Conservation (phyloP, 2,113 vertebrate genomes). For the Catagonus wagneri region DNA sequence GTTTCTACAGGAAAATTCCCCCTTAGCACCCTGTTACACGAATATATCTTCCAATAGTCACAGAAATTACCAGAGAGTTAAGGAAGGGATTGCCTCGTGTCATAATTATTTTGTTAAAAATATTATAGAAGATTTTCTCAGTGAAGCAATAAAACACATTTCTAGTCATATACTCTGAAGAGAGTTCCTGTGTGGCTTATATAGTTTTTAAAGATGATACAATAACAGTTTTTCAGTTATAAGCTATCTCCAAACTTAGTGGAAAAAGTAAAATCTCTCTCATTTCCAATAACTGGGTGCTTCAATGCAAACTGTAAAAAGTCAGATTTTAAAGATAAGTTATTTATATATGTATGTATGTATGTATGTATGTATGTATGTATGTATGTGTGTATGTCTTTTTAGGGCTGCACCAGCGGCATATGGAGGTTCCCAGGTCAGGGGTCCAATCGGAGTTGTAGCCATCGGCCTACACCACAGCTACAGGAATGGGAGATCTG, state of each 20-base stretch:
- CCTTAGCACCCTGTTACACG: neutral
- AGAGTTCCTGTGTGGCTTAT: neutral
- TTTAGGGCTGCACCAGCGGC: no score
- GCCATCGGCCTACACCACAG: no score
- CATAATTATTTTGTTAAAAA: neutral
- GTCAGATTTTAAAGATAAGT: slow-evolving; percentile 20
- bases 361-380: no score
- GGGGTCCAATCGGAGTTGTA: no score
- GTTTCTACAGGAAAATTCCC: neutral
- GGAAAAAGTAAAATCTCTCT: neutral
- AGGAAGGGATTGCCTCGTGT: neutral
- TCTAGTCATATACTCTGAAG: neutral
- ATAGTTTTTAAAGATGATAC: neutral
- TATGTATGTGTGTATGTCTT: no score
- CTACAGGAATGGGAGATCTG: no score
- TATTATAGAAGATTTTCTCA: neutral
- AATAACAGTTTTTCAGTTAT: slow-evolving; percentile 1
- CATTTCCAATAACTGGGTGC: slow-evolving; percentile 20
- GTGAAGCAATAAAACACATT: neutral
- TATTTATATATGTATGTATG: no score
- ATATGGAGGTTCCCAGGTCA: no score
- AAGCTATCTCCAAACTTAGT: neutral
- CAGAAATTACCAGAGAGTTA: neutral
- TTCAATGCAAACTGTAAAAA: neutral
- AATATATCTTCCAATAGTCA: neutral